Base-by-base conservation (phyloP, 2,888 invertebrate genomes). In the Syrphus vitripennis region DNA sequence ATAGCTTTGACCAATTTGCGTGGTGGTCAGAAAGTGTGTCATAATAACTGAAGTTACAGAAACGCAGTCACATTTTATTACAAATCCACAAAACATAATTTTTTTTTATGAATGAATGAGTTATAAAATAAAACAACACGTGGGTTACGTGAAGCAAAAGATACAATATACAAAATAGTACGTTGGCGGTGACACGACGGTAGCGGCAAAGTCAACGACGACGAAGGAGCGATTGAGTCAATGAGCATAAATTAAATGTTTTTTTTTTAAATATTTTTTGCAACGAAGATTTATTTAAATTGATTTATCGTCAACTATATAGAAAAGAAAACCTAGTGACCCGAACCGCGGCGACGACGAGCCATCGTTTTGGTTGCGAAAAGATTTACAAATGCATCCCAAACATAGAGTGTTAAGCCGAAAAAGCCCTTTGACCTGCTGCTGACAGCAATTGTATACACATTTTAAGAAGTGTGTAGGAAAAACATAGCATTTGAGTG, bases 401-500 rank as follows among this genome's bases (percentile, higher is more conserved):
- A 57, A 70, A 70, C 37, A 55, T 34, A 40, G 29, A 24, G 55
- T 42, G 63, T 37, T 29, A 70, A 82, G 63, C 37, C 34, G 14
- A 71, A 63, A 65, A 75, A 42, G 67, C 67, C 50, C 59, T 57
- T 72, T 71, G 31, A 65, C 76, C 65, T 70, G 55, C 61, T 55
- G 34, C n/a, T n/a, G n/a, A n/a, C n/a, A n/a, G 6, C 6, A 50
- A 37, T 59, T 4, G n/a, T 40, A 12, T 55, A n/a, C 26, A 48
- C n/a, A n/a, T n/a, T 65, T 12, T 24, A 34, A 31, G 31, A 31
- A 67, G 19, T 70, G 63, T 55, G 63, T 57, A 57, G 14, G 10
- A 34, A 70, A 40, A 76, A 71, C 77, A 71, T 82, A 37, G 77
- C 19, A 57, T 77, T 70, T 82, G 82, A 82, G 82, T 82, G 76